Percentiles rank a stretch among this genome's conserved stretches.
Conservation (phyloP, 2,113 vertebrate species). For the Perognathus longimembris region DNA sequence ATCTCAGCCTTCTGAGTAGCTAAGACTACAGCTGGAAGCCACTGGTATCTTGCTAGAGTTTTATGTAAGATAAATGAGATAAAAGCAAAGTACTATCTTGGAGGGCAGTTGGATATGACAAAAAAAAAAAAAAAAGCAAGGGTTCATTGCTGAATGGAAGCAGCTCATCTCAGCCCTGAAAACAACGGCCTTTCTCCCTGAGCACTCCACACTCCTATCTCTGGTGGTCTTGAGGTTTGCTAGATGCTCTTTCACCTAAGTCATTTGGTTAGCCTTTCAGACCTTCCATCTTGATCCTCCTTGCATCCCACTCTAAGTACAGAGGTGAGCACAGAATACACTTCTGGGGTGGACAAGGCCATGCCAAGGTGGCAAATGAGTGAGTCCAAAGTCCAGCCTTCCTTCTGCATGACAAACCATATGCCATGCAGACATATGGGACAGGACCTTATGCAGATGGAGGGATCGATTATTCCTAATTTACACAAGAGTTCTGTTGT, state of each 20-base stretch:
- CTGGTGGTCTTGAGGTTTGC: too few species aligned
- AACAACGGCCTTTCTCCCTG: not conserved
- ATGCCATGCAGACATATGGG: accelerated
- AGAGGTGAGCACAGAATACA: accelerated
- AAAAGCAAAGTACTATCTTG: not conserved
- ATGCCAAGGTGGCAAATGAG: not conserved
- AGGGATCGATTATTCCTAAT: not conserved
- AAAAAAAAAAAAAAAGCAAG: too few species aligned
- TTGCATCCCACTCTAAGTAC: too few species aligned
- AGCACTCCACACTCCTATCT: too few species aligned
- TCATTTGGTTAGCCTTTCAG: too few species aligned
- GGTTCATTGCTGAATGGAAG: not conserved
- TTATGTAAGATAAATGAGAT: not conserved
- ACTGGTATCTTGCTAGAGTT: not conserved
- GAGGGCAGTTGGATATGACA: not conserved
- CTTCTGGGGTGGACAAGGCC: accelerated
- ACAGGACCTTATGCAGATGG: not conserved
- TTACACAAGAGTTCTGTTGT: not conserved
- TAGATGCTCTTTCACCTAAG: too few species aligned
- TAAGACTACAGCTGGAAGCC: too few species aligned
- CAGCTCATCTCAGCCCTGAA: not conserved
- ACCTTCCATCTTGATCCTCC: not conserved
- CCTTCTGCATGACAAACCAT: not conserved
- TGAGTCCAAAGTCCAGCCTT: not conserved
- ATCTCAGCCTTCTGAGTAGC: too few species aligned